phyloP scores from a whole-genome alignment of 2,113 vertebrate genomes.

The Zootoca vivipara region DNA sequence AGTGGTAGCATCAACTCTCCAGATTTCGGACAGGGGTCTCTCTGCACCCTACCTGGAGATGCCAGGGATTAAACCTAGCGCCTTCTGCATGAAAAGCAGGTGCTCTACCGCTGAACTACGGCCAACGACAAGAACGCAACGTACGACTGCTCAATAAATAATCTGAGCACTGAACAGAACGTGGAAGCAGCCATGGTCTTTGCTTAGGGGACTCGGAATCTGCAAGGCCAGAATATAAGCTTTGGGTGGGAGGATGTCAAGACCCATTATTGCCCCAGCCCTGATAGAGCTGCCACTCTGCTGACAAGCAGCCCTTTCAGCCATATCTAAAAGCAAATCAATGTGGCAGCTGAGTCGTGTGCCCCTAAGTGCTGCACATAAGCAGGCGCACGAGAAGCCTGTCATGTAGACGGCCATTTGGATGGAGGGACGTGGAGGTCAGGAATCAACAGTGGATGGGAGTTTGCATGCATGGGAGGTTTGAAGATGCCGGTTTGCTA shows the following conservation, averaged over 20 bases:
- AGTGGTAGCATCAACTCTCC: too few relatives aligned
- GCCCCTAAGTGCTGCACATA: neutral
- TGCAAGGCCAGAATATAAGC: neutral
- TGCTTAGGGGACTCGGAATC: neutral
- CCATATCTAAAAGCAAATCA: too few relatives aligned
- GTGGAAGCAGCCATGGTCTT: neutral
- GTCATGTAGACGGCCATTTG: neutral
- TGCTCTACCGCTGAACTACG: neutral
- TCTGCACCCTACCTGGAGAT: too few relatives aligned
- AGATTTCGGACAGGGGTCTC: too few relatives aligned
- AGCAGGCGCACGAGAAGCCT: too few relatives aligned
- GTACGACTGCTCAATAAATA: neutral
- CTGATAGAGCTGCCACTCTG: neutral
- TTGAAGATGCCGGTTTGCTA: too few relatives aligned
- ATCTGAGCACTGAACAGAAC: neutral
- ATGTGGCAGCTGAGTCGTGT: neutral
- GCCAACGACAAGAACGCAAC: neutral
- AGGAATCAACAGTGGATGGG: neutral
- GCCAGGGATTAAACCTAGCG: too few relatives aligned
- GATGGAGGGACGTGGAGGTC: neutral
- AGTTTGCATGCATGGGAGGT: neutral
- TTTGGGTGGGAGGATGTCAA: neutral
- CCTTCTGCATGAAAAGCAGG: neutral
- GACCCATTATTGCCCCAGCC: neutral
- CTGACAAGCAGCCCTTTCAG: neutral